A percentile compares a stretch with the other conserved stretches of the same genome.
These are phyloP conservation scores for Melospiza melodia DNA, from an alignment of 2,113 vertebrate genomes.

Conservation along the genomic window DNA sequence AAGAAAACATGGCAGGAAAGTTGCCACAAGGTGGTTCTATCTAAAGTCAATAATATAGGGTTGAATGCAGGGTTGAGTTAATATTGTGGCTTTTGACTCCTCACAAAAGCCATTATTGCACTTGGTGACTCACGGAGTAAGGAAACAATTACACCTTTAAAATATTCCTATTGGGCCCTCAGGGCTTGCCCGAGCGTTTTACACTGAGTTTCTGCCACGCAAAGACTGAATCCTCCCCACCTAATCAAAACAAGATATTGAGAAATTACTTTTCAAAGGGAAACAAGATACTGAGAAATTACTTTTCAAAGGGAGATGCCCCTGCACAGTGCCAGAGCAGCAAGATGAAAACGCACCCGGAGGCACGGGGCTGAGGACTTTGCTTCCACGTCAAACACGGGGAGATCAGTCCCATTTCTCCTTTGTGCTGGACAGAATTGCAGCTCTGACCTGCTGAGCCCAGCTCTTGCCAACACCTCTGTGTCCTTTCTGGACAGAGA, in stretches of 20 bases:
- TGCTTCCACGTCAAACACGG: slow-evolving; percentile 7
- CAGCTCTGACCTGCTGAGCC: not conserved
- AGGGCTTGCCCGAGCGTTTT: not conserved
- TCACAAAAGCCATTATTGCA: not conserved
- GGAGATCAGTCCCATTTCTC: slow-evolving; percentile 20
- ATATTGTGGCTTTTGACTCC: not conserved
- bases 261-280: not conserved
- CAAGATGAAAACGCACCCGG: not conserved
- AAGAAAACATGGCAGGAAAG: not conserved
- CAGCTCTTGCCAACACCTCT: not conserved
- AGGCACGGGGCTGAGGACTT: not conserved
- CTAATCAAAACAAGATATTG: not conserved
- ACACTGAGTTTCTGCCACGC: not conserved
- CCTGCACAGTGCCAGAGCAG: not conserved
- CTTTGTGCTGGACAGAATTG: not conserved
- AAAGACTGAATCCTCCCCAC: not conserved
- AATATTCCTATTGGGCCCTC: not conserved
- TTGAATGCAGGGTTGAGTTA: not conserved
- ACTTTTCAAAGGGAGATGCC: not conserved
- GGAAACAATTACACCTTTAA: not conserved
- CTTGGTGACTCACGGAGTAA: not conserved
- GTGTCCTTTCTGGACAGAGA: not conserved
- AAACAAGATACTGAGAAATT: not conserved
- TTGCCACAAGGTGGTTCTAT: not conserved
- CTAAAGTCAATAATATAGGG: not conserved